Evolutionary conservation across 2,113 vertebrate genomes (phyloP), one percentile per base, ranked within the genome.

Genomic region (Vicugna pacos): DNA sequence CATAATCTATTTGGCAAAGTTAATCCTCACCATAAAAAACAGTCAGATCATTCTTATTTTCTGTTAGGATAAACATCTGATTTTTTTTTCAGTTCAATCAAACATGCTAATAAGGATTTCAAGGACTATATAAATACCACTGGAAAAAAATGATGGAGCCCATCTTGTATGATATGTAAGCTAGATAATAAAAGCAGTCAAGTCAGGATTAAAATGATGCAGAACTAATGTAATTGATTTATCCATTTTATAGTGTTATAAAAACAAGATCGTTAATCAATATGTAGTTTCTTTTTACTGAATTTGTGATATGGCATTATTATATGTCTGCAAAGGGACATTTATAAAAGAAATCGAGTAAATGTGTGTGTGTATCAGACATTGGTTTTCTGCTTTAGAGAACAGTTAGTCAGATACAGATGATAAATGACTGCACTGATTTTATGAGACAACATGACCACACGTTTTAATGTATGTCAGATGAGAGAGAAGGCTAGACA

Each of bases 241-340:
- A 83, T 67, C 69, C 62, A 62, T 60, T 96, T 97, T 82, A 92
- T 91, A 87, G 70, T 65, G 81, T 80, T 91, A 88, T 83, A 75
- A 91, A 92, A 93, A 75, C 91, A 91, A 84, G 82, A 19, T 48
- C 94, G 54, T 89, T 86, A 95, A 96, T 97, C 94, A 89, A 83
- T 32, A 8, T 24, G 35, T 22, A 42, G 69, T 56, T 83, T 94
- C 85, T 84, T 32, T 69, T 82, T 64, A 35, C 62, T 65, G 81
- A 80, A 48, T 91, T 50, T 82, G 65, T 76, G 85, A 81, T 67
- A 46, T 56, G 64, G 38, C 42, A 50, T 17, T 20, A 19, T 52
- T 76, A 5, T 54, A 5, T 48, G 28, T 82, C 9, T 24, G 15
- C 50, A 35, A 38, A 89, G 82, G 80, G 60, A 94, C 38, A 72